Conservation (phyloP, 2,888 invertebrate genomes). For the Zhuqinia jingwanae region DNA sequence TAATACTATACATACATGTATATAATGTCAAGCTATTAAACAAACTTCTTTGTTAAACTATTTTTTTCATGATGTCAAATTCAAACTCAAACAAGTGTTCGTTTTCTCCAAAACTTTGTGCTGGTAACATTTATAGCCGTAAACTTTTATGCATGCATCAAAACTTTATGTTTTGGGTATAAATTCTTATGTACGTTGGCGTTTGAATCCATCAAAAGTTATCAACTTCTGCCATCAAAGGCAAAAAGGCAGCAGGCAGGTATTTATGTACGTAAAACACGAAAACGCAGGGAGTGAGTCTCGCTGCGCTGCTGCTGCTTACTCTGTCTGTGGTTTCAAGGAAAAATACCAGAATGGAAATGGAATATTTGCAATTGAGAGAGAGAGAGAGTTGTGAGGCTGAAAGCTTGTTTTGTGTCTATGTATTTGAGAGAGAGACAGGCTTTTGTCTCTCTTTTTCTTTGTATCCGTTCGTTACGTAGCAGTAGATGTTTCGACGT, state of each 20-base stretch:
- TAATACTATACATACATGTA: no score
- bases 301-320: no score
- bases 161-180: not conserved
- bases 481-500: not conserved
- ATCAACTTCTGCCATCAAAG: constrained; percentile 60
- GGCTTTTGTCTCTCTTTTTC: constrained; percentile 59
- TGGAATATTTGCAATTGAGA: constrained; percentile 13
- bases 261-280: constrained; percentile 13
- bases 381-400: constrained; percentile 10
- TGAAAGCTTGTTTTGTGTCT: constrained; percentile 32
- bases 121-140: not conserved
- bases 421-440: not conserved
- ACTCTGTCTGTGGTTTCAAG: constrained; percentile 45
- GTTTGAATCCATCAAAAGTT: constrained; percentile 62
- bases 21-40: no score
- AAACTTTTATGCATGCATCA: not conserved
- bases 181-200: not conserved
- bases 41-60: not conserved
- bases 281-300: not conserved
- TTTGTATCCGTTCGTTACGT: constrained; percentile 50
- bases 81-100: constrained; percentile 56
- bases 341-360: constrained; percentile 46
- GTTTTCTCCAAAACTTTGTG: not conserved
- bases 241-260: constrained; percentile 22
- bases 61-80: constrained; percentile 33